Evolutionary conservation across 2,797 vertebrate species (phyloP).

Genomic region (Oryzias dopingdopingensis): DNA sequence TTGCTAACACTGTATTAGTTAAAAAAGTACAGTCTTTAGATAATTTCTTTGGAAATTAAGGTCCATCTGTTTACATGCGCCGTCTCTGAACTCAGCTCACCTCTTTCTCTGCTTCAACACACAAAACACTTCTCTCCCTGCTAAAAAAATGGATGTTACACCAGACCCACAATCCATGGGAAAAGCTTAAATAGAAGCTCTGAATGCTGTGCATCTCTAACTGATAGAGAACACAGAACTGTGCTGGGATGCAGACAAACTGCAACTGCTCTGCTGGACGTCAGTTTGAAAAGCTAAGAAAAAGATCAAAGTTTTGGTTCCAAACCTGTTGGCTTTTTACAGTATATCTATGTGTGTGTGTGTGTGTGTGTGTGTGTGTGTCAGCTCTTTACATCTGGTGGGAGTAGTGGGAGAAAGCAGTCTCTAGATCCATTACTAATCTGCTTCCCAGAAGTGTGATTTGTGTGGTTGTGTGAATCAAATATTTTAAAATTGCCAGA

Average conservation of each 20-base stretch:
- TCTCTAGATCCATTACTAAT: constrained; percentile 68
- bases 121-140: too few relatives aligned
- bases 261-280: constrained; percentile 30
- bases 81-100: too few relatives aligned
- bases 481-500: not conserved
- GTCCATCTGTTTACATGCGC: too few relatives aligned
- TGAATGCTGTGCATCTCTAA: constrained; percentile 4
- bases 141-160: too few relatives aligned
- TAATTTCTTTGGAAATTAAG: too few relatives aligned
- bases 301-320: constrained; percentile 68
- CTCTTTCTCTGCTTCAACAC: too few relatives aligned
- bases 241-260: constrained; percentile 24
- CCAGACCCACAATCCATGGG: too few relatives aligned
- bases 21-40: too few relatives aligned
- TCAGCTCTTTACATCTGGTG: constrained; percentile 73
- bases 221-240: constrained; percentile 5
- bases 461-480: constrained; percentile 19
- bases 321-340: constrained; percentile 42
- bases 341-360: constrained; percentile 4
- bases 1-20: too few relatives aligned
- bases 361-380: constrained; percentile 20
- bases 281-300: constrained; percentile 59
- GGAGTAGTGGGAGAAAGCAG: constrained; percentile 44
- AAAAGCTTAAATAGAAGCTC: not conserved
- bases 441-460: constrained; percentile 54